Conservation (phyloP, 1,140 invertebrate genomes). For the Paracyclopina nana region DNA sequence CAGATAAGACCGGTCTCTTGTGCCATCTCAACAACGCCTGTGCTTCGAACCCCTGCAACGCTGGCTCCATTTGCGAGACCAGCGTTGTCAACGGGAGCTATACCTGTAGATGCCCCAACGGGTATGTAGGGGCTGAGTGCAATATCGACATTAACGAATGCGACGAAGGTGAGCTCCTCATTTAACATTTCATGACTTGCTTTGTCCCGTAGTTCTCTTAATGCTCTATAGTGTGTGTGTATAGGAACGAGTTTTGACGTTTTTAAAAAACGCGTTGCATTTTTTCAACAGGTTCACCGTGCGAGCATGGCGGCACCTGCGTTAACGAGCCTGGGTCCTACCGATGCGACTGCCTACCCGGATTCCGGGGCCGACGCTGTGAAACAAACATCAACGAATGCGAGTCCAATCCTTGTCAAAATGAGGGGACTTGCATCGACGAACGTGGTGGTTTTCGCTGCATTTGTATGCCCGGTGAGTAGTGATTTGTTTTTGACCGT, state of each 20-base stretch:
- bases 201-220: constrained; percentile 17
- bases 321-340: constrained; percentile 86
- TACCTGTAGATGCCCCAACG: constrained; percentile 74
- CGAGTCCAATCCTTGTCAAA: constrained; percentile 78
- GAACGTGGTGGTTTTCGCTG: constrained; percentile 84
- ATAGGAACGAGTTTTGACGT: neutral
- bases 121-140: constrained; percentile 74
- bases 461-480: constrained; percentile 88
- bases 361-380: constrained; percentile 72
- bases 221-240: constrained; percentile 2
- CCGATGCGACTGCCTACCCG: constrained; percentile 71
- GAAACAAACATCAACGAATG: constrained; percentile 73
- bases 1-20: constrained; percentile 67
- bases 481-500: too few species aligned
- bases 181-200: neutral
- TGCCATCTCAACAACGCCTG: constrained; percentile 93
- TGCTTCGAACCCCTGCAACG: constrained; percentile 83
- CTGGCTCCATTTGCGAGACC: constrained; percentile 80
- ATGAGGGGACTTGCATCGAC: constrained; percentile 78
- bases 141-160: constrained; percentile 89
- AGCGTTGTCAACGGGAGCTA: constrained; percentile 84
- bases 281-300: constrained; percentile 47
- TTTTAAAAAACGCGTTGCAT: constrained; percentile 17
- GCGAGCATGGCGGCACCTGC: constrained; percentile 76
- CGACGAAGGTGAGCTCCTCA: constrained; percentile 54